These are phyloP conservation scores for Metacarcinus magister DNA, from an alignment of 2,888 invertebrate genomes.

Conservation along the genomic window DNA sequence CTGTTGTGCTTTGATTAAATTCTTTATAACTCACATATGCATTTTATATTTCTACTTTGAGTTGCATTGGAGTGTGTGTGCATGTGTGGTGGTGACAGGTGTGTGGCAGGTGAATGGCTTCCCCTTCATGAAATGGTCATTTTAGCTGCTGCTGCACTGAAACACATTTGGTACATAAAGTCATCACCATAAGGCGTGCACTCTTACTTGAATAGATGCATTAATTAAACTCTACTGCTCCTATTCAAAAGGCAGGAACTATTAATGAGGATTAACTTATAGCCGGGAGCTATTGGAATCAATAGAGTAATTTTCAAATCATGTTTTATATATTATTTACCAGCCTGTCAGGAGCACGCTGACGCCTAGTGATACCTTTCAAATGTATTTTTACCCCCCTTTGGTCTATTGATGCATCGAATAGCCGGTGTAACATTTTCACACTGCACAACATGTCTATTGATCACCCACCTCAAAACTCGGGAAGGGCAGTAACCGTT, in stretches of 20 bases:
- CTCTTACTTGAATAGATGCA: neutral
- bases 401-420: neutral
- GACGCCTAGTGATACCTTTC: neutral
- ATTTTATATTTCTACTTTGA: neutral
- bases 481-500: neutral
- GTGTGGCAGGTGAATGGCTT: neutral
- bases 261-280: slow-evolving; percentile 29
- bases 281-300: neutral
- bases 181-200: neutral
- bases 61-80: neutral
- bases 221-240: neutral
- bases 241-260: neutral
- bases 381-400: neutral
- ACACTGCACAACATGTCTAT: neutral
- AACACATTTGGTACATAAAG: neutral
- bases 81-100: neutral
- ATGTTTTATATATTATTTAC: neutral
- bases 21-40: neutral
- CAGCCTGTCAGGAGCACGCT: neutral
- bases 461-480: neutral
- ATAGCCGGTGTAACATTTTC: neutral
- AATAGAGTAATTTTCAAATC: neutral
- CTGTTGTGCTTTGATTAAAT: neutral
- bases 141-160: neutral
- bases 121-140: neutral